phyloP scores from a whole-genome alignment of 2,797 vertebrate species.

The Chelon auratus region DNA sequence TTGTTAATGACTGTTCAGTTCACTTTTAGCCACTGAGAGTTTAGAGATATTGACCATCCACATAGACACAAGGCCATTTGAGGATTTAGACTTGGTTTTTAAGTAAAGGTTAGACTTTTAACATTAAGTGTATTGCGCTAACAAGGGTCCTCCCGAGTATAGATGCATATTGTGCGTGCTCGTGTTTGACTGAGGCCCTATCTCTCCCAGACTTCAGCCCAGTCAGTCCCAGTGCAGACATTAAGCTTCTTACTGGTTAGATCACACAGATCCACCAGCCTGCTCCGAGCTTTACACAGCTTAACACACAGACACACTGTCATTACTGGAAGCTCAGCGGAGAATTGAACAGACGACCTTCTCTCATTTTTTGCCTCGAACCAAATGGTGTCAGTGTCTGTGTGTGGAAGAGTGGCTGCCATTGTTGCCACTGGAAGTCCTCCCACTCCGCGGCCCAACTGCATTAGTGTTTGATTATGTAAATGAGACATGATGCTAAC shows the following conservation, averaged over 20 bases:
- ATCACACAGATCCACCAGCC: conserved; percentile 77
- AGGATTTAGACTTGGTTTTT: neutral
- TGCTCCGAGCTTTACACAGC: conserved; percentile 68
- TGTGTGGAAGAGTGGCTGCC: neutral
- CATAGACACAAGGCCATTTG: neutral
- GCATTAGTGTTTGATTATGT: conserved; percentile 28
- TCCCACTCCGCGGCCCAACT: conserved; percentile 25
- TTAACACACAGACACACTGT: conserved; percentile 42
- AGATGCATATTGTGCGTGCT: conserved; percentile 8
- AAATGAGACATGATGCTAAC: conserved; percentile 12
- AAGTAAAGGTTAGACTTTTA: conserved; percentile 2
- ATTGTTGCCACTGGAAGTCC: conserved; percentile 24
- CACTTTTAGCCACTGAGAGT: no score
- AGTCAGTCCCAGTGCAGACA: conserved; percentile 71
- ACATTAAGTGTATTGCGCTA: conserved; percentile 1
- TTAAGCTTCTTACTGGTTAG: conserved; percentile 82
- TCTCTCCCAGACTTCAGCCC: conserved; percentile 56
- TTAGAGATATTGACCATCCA: neutral
- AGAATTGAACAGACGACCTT: conserved; percentile 56
- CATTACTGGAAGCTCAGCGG: conserved; percentile 44
- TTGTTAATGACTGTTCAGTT: conserved; percentile 11
- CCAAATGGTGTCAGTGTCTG: conserved; percentile 44
- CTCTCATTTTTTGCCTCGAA: conserved; percentile 50
- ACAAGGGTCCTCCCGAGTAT: conserved; percentile 4
- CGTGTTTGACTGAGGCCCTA: conserved; percentile 22